A percentile compares a stretch with the other conserved stretches of the same genome.
Evolutionary conservation across 2,888 invertebrate species (phyloP).

Genomic region (Selenia dentaria): DNA sequence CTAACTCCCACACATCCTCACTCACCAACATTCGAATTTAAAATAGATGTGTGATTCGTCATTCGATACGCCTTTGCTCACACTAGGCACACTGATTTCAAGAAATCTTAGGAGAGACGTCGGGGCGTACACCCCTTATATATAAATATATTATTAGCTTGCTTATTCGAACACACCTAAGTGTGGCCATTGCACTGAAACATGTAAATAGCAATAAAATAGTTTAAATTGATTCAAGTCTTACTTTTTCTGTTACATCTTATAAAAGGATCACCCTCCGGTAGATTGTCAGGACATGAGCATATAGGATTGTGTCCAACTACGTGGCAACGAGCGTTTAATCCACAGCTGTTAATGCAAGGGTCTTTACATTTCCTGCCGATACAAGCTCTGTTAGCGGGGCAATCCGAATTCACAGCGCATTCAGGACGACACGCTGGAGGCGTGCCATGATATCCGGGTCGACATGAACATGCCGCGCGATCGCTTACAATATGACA

Average conservation of each 20-base stretch:
- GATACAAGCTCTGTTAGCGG: conserved; percentile 89
- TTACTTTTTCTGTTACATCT: conserved; percentile 84
- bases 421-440: conserved; percentile 91
- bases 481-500: conserved; percentile 88
- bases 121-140: too few relatives aligned
- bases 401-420: conserved; percentile 90
- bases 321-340: conserved; percentile 91
- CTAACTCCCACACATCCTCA: too few relatives aligned
- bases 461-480: conserved; percentile 89
- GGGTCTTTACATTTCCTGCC: conserved; percentile 91
- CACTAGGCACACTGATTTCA: too few relatives aligned
- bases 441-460: conserved; percentile 89
- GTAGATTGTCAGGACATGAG: conserved; percentile 87
- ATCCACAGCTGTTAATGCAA: conserved; percentile 90
- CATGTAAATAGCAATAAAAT: too few relatives aligned
- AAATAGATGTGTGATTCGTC: too few relatives aligned
- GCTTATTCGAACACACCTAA: too few relatives aligned
- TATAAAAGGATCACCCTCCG: conserved; percentile 91
- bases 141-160: too few relatives aligned
- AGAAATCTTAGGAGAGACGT: too few relatives aligned
- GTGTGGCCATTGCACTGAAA: too few relatives aligned
- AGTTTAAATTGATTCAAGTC: conserved; percentile 31
- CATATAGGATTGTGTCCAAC: conserved; percentile 92
- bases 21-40: too few relatives aligned
- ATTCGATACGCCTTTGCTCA: too few relatives aligned